These are phyloP conservation scores for Steinernema carpocapsae DNA, from an alignment of 2,888 invertebrate species.

Conservation along the genomic window DNA sequence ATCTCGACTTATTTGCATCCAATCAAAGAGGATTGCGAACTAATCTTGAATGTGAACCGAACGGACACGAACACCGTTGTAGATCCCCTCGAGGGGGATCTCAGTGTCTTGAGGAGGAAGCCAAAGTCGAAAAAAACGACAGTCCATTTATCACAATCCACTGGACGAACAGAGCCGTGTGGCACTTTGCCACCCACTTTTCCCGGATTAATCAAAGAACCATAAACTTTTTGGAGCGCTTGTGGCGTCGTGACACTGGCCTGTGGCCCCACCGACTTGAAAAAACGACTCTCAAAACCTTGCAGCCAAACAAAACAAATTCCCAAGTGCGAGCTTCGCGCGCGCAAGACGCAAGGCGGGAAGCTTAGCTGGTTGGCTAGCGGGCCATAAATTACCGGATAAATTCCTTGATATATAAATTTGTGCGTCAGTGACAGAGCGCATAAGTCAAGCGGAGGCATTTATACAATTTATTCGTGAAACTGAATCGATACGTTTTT, in stretches of 20 bases:
- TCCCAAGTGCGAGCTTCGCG: slow-evolving; percentile 26
- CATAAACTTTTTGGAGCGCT: slow-evolving; percentile 20
- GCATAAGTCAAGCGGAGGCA: slow-evolving; percentile 33
- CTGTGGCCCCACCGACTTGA: background rate
- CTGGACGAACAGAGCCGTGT: background rate
- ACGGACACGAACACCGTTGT: slow-evolving; percentile 29
- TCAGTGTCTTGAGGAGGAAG: slow-evolving; percentile 31
- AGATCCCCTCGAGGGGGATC: slow-evolving; percentile 2
- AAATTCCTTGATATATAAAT: slow-evolving; percentile 35
- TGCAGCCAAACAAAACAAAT: slow-evolving; percentile 20
- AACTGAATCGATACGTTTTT: background rate
- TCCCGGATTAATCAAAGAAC: slow-evolving; percentile 31
- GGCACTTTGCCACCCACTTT: slow-evolving; percentile 33
- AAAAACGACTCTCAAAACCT: slow-evolving; percentile 19
- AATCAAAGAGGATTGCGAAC: slow-evolving; percentile 22
- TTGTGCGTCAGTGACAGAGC: slow-evolving; percentile 29
- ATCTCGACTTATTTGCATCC: background rate
- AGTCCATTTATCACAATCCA: slow-evolving; percentile 33
- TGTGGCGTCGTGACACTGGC: slow-evolving; percentile 9
- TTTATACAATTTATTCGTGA: slow-evolving; percentile 27
- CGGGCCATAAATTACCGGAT: slow-evolving; percentile 33
- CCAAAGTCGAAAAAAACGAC: slow-evolving; percentile 26
- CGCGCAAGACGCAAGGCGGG: slow-evolving; percentile 3
- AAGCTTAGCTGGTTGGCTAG: background rate
- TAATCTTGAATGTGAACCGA: slow-evolving; percentile 13